Conservation (phyloP, 2,888 invertebrate genomes). For the Bombylius major region DNA sequence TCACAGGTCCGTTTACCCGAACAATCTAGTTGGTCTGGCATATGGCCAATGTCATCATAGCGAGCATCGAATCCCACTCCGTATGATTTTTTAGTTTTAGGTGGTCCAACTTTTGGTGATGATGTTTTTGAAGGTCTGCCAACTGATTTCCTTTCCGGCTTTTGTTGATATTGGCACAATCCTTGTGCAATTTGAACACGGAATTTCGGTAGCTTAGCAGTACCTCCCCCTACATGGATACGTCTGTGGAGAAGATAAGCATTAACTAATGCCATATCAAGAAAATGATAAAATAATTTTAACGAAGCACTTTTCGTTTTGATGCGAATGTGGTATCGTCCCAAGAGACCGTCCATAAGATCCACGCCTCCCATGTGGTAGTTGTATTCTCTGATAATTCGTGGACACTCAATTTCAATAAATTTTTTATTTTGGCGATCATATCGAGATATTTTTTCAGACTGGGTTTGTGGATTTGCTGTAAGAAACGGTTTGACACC, state of each 20-base stretch:
- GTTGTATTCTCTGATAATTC: conserved; percentile 5
- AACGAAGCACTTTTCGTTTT: conserved; percentile 12
- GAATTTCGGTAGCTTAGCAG: conserved; percentile 4
- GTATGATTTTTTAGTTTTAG: neutral
- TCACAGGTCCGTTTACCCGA: too few relatives aligned
- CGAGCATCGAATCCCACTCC: neutral
- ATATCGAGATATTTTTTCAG: conserved; percentile 5
- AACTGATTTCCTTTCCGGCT: neutral
- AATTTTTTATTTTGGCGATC: neutral
- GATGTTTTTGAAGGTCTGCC: neutral
- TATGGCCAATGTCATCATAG: neutral
- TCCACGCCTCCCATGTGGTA: conserved; percentile 7
- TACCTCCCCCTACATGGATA: neutral
- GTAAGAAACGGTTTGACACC: conserved; percentile 4
- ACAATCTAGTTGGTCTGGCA: too few relatives aligned
- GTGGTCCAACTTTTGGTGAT: neutral
- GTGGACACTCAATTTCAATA: conserved; percentile 3
- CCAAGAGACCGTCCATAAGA: conserved; percentile 7
- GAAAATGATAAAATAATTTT: conserved; percentile 7
- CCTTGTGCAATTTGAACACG: neutral
- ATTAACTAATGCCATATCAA: conserved; percentile 6
- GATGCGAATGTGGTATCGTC: conserved; percentile 11
- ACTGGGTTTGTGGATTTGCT: neutral
- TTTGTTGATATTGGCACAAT: neutral
- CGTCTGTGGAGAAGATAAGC: conserved; percentile 4